A percentile compares a stretch with the other conserved stretches of the same genome.
Conservation (phyloP, 2,113 vertebrate genomes). For the Scophthalmus maximus region DNA sequence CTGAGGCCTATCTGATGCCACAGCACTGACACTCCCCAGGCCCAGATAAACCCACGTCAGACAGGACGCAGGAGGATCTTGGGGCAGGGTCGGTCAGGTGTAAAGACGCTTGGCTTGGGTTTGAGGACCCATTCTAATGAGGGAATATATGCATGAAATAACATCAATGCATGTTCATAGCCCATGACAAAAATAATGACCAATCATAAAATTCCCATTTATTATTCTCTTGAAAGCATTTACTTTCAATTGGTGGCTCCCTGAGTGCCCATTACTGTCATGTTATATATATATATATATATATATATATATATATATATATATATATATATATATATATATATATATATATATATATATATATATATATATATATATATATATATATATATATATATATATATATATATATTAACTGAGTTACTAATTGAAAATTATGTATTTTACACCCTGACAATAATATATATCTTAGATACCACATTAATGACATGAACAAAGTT, state of each 20-base stretch:
- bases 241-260: not conserved
- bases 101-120: not conserved
- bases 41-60: constrained; percentile 20
- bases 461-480: no score
- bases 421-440: no score
- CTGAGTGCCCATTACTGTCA: not conserved
- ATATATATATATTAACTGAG: no score
- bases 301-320: no score
- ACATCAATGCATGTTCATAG: not conserved
- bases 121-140: not conserved
- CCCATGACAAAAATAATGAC: constrained; percentile 5
- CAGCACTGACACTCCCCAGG: constrained; percentile 51
- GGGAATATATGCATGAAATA: constrained; percentile 6
- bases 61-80: not conserved
- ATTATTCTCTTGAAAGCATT: constrained; percentile 2
- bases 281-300: no score
- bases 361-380: no score
- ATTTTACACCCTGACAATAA: no score
- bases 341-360: no score
- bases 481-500: no score
- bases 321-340: no score
- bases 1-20: constrained; percentile 56
- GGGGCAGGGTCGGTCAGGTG: constrained; percentile 6
- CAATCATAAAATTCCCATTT: constrained; percentile 15
- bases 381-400: no score